These are phyloP conservation scores for Ploceus nigricollis DNA, from an alignment of 2,113 vertebrate genomes.

Conservation along the genomic window DNA sequence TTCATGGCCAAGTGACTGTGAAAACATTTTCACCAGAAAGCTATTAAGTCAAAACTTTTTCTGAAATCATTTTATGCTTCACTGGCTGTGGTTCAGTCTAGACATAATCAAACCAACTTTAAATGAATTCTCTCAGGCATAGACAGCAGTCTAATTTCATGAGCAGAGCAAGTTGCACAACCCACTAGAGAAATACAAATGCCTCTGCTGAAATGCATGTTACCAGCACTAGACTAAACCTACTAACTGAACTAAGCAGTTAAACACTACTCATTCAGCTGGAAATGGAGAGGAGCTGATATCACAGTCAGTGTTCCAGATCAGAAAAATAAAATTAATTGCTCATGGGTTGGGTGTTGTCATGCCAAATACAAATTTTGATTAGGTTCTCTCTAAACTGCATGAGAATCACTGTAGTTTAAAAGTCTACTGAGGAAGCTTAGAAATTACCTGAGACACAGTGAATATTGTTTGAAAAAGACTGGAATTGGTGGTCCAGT, in stretches of 20 bases:
- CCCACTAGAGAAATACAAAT: not conserved
- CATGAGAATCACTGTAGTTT: not conserved
- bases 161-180: not conserved
- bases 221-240: not conserved
- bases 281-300: not conserved
- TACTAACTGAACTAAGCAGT: not conserved
- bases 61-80: slow-evolving; percentile 42
- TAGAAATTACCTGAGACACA: not conserved
- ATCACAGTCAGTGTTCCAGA: not conserved
- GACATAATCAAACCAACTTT: slow-evolving; percentile 21
- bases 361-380: not conserved
- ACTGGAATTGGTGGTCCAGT: not conserved
- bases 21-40: slow-evolving; percentile 25
- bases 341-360: not conserved
- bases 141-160: slow-evolving; percentile 27
- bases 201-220: not conserved
- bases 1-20: not conserved
- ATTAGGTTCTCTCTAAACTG: not conserved
- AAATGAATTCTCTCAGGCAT: slow-evolving; percentile 34
- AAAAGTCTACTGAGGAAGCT: not conserved
- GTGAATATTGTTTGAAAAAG: not conserved
- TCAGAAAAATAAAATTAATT: not conserved
- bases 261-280: not conserved
- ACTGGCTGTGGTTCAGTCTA: not conserved
- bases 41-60: slow-evolving; percentile 31